Evolutionary conservation across 2,888 invertebrate genomes (phyloP), one percentile per base, ranked within the genome.

Genomic region (Campopleginae sp.): DNA sequence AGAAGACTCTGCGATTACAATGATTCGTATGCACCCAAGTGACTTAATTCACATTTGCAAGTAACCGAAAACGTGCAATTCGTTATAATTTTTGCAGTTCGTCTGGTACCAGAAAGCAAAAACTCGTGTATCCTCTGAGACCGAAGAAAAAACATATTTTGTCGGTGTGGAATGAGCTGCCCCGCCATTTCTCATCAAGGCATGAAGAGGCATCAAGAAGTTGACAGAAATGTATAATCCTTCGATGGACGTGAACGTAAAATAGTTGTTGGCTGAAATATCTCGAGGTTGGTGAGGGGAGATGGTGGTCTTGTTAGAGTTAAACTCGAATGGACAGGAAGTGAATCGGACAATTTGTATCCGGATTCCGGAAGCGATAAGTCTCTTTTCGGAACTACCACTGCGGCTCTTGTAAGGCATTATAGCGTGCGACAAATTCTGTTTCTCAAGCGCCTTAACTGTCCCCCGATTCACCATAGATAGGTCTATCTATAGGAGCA

Each of bases 341-440:
- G 74, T 79, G 68, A 74, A 78, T 75, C 79, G 75, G 70, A 84
- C 80, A 71, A 84, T 84, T 80, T 76, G 84, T 84, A 80, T 84
- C 80, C 79, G 77, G 70, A 71, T 63, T 14, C 68, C 68, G 79
- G 63, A 80, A 80, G 51, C 72, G 77, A 66, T 82, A 78, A 77
- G 51, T 75, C 79, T 84, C 68, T 77, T 71, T 42, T 71, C 8
- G 14, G n/a, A n/a, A 44, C 48, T 31, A n/a, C 19, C 33, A 42
- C 19, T 27, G 8, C n/a, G 14, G n/a, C 75, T 31, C 31, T 19
- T n/a, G 19, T 17, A 7, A 54, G 12, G 27, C 46, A 70, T 23
- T 61, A 27, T n/a, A n/a, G 63, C 63, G 63, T 10, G 33, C 63
- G 63, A 65, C 65, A 65, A 65, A 65, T 65, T 65, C 38, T 38